Evolutionary conservation across 2,888 invertebrate species (phyloP), one percentile per base, ranked within the genome.

Genomic region (Cylloceria caligata): DNA sequence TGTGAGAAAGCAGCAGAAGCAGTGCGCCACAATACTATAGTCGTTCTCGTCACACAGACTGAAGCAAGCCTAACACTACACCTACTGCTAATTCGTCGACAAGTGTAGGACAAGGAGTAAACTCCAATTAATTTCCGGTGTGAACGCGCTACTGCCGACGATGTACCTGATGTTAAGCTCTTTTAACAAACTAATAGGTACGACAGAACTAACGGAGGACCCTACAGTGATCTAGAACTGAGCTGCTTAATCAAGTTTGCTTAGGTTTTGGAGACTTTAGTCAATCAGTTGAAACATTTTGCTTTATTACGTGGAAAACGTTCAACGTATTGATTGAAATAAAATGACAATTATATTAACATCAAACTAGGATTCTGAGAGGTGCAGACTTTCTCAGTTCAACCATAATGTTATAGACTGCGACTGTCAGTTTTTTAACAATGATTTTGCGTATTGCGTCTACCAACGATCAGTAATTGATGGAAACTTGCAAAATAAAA

Each of bases 41-140:
- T 24, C 57, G 55, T 71, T 52, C 39, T 39, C 52, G 71, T 21
- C 52, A n/a, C 39, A n/a, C 39, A 45, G 55, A 16, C 64, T 36
- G 5, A 16, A 30, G 16, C 30, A 16, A 42, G 34, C 27, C 30
- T 9, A 34, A 36, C 52, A n/a, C 65, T 19, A 68, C 45, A 64
- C 67, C 49, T 39, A 65, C 49, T 16, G 60, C 75, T 74, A 60
- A 82, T 78, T 71, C 69, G 74, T 42, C 64, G 71, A 71, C 47
- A 74, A 78, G 81, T 49, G 65, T 78, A 74, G 71, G 65, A 74
- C 77, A 47, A 64, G 65, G 49, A 65, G 81, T 74, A 78, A 81
- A 74, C 81, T 74, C 55, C 65, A 55, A 81, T 81, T 74, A 74
- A 74, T 81, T 78, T 74, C 42, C 47, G 34, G 73, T 36, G 47